Evolutionary conservation across 2,888 invertebrate genomes (phyloP), one percentile per base, ranked within the genome.

Genomic region (Nyleta sp.): DNA sequence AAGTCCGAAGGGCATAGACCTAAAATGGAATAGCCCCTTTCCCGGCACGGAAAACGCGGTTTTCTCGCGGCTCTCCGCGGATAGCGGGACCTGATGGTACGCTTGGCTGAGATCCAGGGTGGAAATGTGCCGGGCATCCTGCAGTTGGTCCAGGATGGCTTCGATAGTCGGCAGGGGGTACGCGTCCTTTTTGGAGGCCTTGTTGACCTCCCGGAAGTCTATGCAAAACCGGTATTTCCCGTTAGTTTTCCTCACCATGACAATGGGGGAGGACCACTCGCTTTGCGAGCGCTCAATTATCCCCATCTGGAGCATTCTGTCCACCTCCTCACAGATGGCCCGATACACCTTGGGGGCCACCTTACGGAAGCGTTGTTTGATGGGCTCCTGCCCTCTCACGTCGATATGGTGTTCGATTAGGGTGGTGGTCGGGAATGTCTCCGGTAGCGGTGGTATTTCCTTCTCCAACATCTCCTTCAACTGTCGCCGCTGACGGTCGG

Each of bases 1-100:
- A 5, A 82, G 46, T 0, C 80, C 80, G 40, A 70, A 82, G 76
- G 33, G 24, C 24, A 24, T 24, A 7, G 24, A 24, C 7, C 24
- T 3, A 7, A 24, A 24, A 7, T 24, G 24, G 24, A 24, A 24
- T 24, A 24, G 24, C 4, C 24, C 24, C 24, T 24, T 24, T 3
- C 24, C 24, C 24, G 81, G 78, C 0, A 77, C 79, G 0, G 59
- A 67, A 24, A 82, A 82, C 0, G 80, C 78, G 0, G 82, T 82
- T 38, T 72, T 72, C 17, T 78, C 60, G 6, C 53, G 57, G 50
- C 81, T 79, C 4, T 40, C 24, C 3, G 11, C 11, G 1, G 67
- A 20, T 35, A 83, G 70, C 0, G 0, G 35, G 8, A 35, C n/a
- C 35, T 35, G 24, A 7, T 5, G 7, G 24, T 24, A 24, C 4